A percentile compares a stretch with the other conserved stretches of the same genome.
phyloP scores from a whole-genome alignment of 1,140 invertebrate species.

The Dreissena rostriformis region DNA sequence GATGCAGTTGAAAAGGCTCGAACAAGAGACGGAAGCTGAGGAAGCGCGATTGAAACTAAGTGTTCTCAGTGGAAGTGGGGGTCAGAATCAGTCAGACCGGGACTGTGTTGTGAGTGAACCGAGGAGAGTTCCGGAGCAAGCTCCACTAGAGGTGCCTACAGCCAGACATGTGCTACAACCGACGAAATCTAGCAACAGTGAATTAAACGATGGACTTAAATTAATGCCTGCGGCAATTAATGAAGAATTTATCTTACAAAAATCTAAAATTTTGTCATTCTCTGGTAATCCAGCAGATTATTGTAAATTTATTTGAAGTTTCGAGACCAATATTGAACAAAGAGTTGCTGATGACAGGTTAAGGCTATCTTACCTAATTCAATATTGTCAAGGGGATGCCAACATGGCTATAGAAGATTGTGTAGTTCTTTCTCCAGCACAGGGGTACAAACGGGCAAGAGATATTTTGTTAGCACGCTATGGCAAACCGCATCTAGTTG shows the following conservation, averaged over 20 bases:
- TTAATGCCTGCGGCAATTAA: no score
- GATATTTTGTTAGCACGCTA: not conserved
- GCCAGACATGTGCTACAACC: no score
- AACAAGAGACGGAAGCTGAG: no score
- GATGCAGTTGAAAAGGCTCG: no score
- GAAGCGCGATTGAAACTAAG: no score
- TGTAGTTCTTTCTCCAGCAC: not conserved
- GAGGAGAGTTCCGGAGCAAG: no score
- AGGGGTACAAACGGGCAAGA: constrained; percentile 1
- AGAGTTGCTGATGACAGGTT: constrained; percentile 9
- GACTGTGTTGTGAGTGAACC: no score
- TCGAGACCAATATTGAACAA: constrained; percentile 1
- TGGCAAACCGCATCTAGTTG: constrained; percentile 15
- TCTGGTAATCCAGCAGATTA: constrained; percentile 18
- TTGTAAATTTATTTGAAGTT: constrained; percentile 11
- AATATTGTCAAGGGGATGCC: constrained; percentile 8
- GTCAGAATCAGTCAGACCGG: no score
- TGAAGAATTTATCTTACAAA: not conserved
- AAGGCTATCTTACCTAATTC: not conserved
- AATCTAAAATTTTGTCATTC: constrained; percentile 1
- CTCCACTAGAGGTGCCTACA: no score
- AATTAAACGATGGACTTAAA: no score
- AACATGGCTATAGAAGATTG: constrained; percentile 1
- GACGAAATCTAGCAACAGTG: no score
- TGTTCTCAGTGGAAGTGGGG: no score